Evolutionary conservation across 35 echinoderm and acorn worm genomes (phyloP).

Genomic region (Ptychodera flava): DNA sequence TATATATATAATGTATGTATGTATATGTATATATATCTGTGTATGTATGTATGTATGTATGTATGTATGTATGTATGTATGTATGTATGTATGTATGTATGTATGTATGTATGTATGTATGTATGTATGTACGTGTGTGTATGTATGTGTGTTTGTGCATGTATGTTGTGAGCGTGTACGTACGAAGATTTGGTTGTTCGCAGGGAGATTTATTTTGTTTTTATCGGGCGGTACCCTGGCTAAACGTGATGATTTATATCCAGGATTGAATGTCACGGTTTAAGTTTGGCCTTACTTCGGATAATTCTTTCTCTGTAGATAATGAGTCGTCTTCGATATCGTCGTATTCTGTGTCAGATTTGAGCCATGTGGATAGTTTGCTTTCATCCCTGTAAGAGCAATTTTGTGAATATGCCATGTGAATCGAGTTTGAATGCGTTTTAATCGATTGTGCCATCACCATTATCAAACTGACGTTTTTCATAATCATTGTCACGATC

Average conservation of each 20-base stretch:
- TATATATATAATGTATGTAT: too few species aligned
- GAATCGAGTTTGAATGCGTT: not conserved
- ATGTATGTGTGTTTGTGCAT: not conserved
- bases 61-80: constrained; percentile 2
- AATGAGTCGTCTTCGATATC: too few species aligned
- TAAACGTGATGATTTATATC: too few species aligned
- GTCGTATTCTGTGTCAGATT: too few species aligned
- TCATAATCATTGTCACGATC: not conserved
- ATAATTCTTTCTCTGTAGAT: too few species aligned
- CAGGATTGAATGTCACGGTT: too few species aligned
- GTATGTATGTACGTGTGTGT: not conserved
- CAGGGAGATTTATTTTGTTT: too few species aligned
- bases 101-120: constrained; percentile 2
- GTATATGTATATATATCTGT: not conserved
- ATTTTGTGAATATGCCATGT: not conserved
- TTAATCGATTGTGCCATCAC: not conserved
- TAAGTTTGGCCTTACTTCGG: too few species aligned
- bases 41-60: not conserved
- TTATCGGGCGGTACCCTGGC: too few species aligned
- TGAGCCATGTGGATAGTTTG: not conserved
- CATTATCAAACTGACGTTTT: not conserved
- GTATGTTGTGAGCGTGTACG: not conserved
- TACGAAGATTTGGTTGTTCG: too few species aligned
- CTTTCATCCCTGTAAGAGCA: not conserved
- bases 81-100: constrained; percentile 2